Evolutionary conservation across 2,888 invertebrate genomes (phyloP), one percentile per base, ranked within the genome.

Genomic region (Cantharis nigra): DNA sequence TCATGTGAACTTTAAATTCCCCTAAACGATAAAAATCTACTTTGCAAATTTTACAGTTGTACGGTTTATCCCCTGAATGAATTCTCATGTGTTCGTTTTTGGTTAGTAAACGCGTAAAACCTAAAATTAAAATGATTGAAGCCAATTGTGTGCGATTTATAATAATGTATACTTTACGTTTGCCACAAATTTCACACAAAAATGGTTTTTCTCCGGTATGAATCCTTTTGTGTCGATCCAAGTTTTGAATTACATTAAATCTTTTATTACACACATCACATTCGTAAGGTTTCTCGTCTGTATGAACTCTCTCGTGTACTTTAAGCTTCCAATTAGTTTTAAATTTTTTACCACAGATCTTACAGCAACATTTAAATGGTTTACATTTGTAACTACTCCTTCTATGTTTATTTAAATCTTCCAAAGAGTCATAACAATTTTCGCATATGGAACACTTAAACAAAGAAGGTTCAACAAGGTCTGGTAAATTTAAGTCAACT

Each of bases 21-120:
- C 67, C 20, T 9, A 11, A 14, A 7, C n/a, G 67, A 14, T 9
- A 49, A 49, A 75, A 79, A 4, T 67, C 23, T 16, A 71, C 72
- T 13, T 75, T 70, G 49, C 76, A 80, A 28, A 74, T 67, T 20
- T 70, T 69, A 71, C 78, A 80, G 23, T 77, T 70, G 28, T 67
- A 80, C 0, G 80, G 80, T 20, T 20, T 77, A 71, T 79, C 79
- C 3, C 80, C 78, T 1, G 76, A 75, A 49, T 81, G 81, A 16
- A 72, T 71, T 20, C 78, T 64, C 65, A 67, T 62, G 64, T 82
- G 82, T 18, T 78, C 79, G 69, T 75, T 72, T 16, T 80, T 70
- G 9, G 64, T 23, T 9, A 62, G 49, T 4, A 69, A 69, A 9
- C 20, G 65, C 4, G 72, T 67, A 62, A 79, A 79, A 10, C 70